These are phyloP conservation scores for Himalopsyche tibetana DNA, from an alignment of 2,888 invertebrate genomes.

Conservation along the genomic window DNA sequence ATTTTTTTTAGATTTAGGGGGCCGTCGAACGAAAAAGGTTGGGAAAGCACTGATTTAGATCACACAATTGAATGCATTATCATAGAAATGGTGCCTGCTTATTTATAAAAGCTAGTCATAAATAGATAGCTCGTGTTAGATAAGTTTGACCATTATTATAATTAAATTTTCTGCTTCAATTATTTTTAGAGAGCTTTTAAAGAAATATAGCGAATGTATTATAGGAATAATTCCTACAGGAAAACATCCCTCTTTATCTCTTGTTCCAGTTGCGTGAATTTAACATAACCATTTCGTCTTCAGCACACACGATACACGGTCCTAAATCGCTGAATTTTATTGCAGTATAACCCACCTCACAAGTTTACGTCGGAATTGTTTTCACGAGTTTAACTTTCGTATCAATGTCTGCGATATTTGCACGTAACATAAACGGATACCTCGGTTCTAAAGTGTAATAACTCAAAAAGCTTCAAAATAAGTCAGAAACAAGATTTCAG, in stretches of 20 bases:
- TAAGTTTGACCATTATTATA: not conserved
- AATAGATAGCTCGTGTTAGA: too few species aligned
- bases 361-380: not conserved
- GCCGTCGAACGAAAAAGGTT: too few species aligned
- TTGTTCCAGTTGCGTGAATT: constrained; percentile 17
- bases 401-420: too few species aligned
- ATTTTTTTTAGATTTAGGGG: too few species aligned
- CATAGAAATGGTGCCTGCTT: too few species aligned
- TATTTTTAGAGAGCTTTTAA: not conserved
- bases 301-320: constrained; percentile 11
- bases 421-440: too few species aligned
- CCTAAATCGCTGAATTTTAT: constrained; percentile 26
- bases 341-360: constrained; percentile 15
- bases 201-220: not conserved
- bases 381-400: not conserved
- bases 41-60: too few species aligned
- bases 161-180: not conserved
- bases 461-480: too few species aligned
- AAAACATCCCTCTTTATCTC: not conserved
- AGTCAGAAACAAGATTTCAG: too few species aligned
- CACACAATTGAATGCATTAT: too few species aligned
- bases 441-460: too few species aligned
- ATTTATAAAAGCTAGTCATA: too few species aligned
- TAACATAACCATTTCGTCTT: not conserved
- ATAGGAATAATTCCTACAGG: not conserved